Base-by-base conservation (phyloP, 2,113 vertebrate genomes). In the Sorex fumeus region DNA sequence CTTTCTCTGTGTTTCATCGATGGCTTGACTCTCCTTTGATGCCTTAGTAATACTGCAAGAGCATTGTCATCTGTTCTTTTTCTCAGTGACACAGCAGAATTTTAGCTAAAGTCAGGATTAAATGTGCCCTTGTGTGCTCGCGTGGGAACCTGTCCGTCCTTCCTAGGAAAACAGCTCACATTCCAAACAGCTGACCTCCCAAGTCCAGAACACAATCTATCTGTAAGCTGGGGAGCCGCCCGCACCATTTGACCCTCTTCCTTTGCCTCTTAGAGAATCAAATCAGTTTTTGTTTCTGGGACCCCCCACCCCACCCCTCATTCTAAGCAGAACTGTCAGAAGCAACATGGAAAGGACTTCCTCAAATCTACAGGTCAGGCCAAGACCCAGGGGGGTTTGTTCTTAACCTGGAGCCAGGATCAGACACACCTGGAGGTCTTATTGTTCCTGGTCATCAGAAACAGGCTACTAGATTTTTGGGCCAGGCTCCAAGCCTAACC, bases 111-210 rank as follows among this genome's bases (percentile, higher is more conserved):
- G 75, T 72, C 74, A 36, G 79, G 57, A 88, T 40, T 53, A 62
- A 93, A 60, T 72, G 32, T 36, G 60, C 43, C 72, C 3, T 5
- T 47, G 81, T 76, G 47, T 28, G 75, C 93, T 75, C 28, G 43
- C 36, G 1, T 86, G 84, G 76, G 90, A 89, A 76, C 50, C 53
- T n/a, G 1, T 8, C 50, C 60, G 18, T 75, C 86, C 66, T 69
- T 82, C 89, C 30, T 15, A 27, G 66, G 80, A 72, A 87, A 84
- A 93, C 30, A 76, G 32, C 81, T 88, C 64, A 36, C 75, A 25
- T 75, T 76, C 93, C 82, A 66, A 40, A 66, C 28, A 67, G 85
- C 86, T n/a, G 34, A 79, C 79, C 88, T 92, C 78, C 75, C 30
- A 84, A 91, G 45, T n/a, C n/a, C 16, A 69, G 50, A 87, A 34